Base-by-base conservation (phyloP, 1,140 invertebrate species). In the Calliphora vicina region DNA sequence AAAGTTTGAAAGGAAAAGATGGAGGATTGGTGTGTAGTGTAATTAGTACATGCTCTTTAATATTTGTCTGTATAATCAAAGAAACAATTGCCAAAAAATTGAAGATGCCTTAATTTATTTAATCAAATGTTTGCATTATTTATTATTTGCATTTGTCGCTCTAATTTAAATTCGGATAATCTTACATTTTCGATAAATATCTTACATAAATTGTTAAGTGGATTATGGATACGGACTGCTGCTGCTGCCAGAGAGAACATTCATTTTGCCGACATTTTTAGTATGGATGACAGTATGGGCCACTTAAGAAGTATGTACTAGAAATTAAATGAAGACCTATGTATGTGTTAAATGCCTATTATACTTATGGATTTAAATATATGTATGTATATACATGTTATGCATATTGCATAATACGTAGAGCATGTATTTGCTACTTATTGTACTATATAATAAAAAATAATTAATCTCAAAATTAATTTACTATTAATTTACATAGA, bases 401-500 rank as follows among this genome's bases (percentile, higher is more conserved):
- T 57, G 50, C 50, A 57, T 57, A 57, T 57, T 17, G 50, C 50
- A 57, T 57, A 57, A n/a, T 57, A n/a, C 50, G 26, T 74, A 17
- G 13, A 35, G 29, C 15, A 76, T 76, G 29, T 76, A 57, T 76
- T 61, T 29, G 27, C 82, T 82, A 82, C 82, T 76, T 76, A 82
- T 76, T 61, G 27, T 57, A 82, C 45, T 76, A 76, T 15, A n/a
- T 73, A 35, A 57, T 45, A 76, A 76, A n/a, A 43, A 45, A 23
- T 25, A 12, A 73, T 76, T 15, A 15, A 50, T 29, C 50, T 76
- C 43, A 82, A 57, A 82, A 82, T 76, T 82, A 76, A 82, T n/a
- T n/a, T n/a, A 20, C 73, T 61, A 76, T 82, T 45, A 50, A 76
- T 76, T 82, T 35, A 82, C 82, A 76, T 61, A 43, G 73, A 76